Base-by-base conservation (phyloP, 2,797 vertebrate genomes). In the Chlorospingus semifuscus region DNA sequence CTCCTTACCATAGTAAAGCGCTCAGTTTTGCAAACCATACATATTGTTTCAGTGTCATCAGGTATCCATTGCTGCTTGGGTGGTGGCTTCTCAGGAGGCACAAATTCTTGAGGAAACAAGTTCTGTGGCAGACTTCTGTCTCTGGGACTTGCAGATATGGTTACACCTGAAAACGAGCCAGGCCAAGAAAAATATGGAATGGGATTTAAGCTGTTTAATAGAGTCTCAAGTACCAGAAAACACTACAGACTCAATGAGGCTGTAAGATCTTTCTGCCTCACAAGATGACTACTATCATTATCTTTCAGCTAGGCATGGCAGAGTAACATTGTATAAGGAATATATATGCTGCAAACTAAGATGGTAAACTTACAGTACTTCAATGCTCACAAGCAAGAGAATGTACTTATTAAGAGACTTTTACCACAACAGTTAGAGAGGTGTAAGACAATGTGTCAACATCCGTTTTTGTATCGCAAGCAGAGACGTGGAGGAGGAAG, bases 11-110 rank as follows among this genome's bases (percentile, higher is more conserved):
- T 99, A 61, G 99, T 99, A 95, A 99, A 99, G 60, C 98, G 98
- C 93, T 99, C 99, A 1, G 98, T 98, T 96, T 97, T 98, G 97
- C 99, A 99, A 89, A 99, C 98, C 99, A 99, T 99, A 97, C 99
- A 99, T 63, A 98, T 86, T 0, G 94, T 98, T 93, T 98, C 98
- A 36, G 98, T 98, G 78, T 98, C 98, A 96, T 99, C 99, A 3
- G 99, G 99, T 75, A 99, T 98, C 99, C 99, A 99, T 84, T 99
- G 98, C 74, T 99, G 98, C 76, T 98, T 98, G 49, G 97, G 97
- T 4, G 99, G 99, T 0, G 98, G 98, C 71, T 98, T 98, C 13
- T 98, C 98, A 5, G 99, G 99, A 92, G 99, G 99, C 60, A 99
- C 98, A 96, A 99, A 99, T 87, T 99, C 98, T 61, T 96, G 88